Evolutionary conservation across 2,797 vertebrate genomes (phyloP).

Genomic region (Poecilia picta): DNA sequence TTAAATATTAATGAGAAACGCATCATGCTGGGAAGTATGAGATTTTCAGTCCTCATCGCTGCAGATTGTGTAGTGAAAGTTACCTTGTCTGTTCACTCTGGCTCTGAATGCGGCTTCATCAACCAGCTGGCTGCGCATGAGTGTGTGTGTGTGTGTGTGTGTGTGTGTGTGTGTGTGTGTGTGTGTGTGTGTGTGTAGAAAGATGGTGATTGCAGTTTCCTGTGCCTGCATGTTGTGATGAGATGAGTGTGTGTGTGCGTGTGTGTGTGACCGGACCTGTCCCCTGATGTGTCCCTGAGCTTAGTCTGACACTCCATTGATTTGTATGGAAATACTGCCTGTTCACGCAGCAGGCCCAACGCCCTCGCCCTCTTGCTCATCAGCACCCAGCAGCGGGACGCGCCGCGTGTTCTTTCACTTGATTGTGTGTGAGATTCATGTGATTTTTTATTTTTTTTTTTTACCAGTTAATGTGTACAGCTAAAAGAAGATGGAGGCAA

Average conservation of each 20-base stretch:
- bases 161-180: conserved; percentile 43
- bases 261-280: conserved; percentile 62
- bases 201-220: conserved; percentile 60
- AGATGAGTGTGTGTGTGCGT: conserved; percentile 34
- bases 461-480: conserved; percentile 31
- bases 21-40: not conserved
- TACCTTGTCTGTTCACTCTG: conserved; percentile 45
- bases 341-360: conserved; percentile 70
- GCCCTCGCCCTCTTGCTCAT: conserved; percentile 59
- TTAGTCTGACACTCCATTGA: conserved; percentile 73
- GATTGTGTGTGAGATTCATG: conserved; percentile 43
- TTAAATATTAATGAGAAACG: not conserved
- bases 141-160: conserved; percentile 37
- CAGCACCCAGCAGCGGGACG: conserved; percentile 68
- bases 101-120: conserved; percentile 39
- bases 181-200: conserved; percentile 50
- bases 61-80: conserved; percentile 45
- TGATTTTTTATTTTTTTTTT: conserved; percentile 24
- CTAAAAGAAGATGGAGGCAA: conserved; percentile 9
- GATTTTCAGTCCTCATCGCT: conserved; percentile 10
- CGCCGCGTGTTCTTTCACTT: conserved; percentile 62
- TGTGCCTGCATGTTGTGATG: conserved; percentile 43
- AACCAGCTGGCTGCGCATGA: conserved; percentile 45
- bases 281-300: conserved; percentile 63
- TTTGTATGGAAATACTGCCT: conserved; percentile 81